phyloP scores from a whole-genome alignment of 2,113 vertebrate species.

The Cephalopholis sonnerati region DNA sequence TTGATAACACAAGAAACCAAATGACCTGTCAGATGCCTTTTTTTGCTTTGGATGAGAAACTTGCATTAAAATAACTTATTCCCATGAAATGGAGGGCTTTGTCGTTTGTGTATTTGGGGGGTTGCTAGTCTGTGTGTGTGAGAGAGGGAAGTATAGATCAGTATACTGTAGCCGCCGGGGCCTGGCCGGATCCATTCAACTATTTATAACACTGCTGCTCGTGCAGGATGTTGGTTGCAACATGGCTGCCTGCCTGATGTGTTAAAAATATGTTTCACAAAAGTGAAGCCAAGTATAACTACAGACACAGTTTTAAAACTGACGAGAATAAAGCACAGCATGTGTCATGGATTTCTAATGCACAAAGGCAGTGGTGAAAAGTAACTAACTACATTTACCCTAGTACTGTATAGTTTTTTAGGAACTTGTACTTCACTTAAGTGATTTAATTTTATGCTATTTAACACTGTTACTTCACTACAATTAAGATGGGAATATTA shows the following conservation, averaged over 20 bases:
- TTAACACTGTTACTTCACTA: not conserved
- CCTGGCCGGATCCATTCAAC: constrained; percentile 15
- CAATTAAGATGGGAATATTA: not conserved
- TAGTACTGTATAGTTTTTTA: not conserved
- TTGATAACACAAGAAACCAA: constrained; percentile 56
- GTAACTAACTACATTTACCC: not conserved
- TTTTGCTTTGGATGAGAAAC: constrained; percentile 74
- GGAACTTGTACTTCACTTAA: not conserved
- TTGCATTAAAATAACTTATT: constrained; percentile 81
- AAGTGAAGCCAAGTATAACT: not conserved
- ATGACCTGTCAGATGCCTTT: constrained; percentile 64
- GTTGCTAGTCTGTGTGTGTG: not conserved
- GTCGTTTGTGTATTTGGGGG: constrained; percentile 13
- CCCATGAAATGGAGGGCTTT: constrained; percentile 49
- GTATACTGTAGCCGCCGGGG: not conserved
- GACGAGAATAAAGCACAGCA: not conserved
- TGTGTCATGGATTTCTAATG: not conserved
- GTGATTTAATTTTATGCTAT: not conserved
- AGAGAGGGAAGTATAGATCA: constrained; percentile 11
- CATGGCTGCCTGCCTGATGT: not conserved
- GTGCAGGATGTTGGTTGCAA: constrained; percentile 10
- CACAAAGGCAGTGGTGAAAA: not conserved
- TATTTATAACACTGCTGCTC: constrained; percentile 52
- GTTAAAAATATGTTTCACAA: not conserved
- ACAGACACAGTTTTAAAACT: not conserved